Conservation (phyloP, 2,888 invertebrate genomes). For the Dromius quadrimaculatus region DNA sequence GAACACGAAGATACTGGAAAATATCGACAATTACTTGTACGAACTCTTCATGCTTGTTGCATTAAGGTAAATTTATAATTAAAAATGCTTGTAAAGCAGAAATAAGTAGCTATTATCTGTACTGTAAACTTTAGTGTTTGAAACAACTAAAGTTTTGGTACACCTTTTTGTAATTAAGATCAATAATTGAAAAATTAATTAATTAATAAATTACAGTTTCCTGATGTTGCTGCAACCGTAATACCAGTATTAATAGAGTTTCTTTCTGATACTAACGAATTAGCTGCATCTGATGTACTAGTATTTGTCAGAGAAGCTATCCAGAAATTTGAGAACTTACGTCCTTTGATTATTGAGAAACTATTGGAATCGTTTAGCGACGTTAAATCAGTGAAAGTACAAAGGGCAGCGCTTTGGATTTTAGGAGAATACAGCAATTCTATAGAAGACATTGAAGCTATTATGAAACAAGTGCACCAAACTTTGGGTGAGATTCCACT, state of each 20-base stretch:
- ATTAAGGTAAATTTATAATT: conserved; percentile 75
- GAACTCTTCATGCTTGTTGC: conserved; percentile 93
- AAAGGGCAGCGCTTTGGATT: conserved; percentile 96
- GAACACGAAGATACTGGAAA: conserved; percentile 97
- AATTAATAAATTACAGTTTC: conserved; percentile 71
- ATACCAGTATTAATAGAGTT: conserved; percentile 96
- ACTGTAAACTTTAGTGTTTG: too few relatives aligned
- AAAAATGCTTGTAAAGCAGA: neutral
- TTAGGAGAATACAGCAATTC: conserved; percentile 94
- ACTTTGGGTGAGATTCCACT: conserved; percentile 79
- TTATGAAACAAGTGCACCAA: conserved; percentile 81
- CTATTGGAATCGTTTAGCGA: conserved; percentile 85
- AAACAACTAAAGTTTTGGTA: too few relatives aligned
- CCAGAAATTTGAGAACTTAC: conserved; percentile 87
- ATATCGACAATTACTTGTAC: conserved; percentile 94
- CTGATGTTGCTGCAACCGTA: conserved; percentile 93
- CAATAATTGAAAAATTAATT: neutral
- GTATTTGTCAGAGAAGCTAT: conserved; percentile 97
- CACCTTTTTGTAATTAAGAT: too few relatives aligned
- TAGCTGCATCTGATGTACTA: conserved; percentile 94
- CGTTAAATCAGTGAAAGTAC: conserved; percentile 92
- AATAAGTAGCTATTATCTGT: too few relatives aligned
- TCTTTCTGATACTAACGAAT: conserved; percentile 87
- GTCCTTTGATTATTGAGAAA: conserved; percentile 85
- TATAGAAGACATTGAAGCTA: conserved; percentile 80